Conservation (phyloP, 2,797 vertebrate genomes). For the Lepidocolaptes lacrymiger region DNA sequence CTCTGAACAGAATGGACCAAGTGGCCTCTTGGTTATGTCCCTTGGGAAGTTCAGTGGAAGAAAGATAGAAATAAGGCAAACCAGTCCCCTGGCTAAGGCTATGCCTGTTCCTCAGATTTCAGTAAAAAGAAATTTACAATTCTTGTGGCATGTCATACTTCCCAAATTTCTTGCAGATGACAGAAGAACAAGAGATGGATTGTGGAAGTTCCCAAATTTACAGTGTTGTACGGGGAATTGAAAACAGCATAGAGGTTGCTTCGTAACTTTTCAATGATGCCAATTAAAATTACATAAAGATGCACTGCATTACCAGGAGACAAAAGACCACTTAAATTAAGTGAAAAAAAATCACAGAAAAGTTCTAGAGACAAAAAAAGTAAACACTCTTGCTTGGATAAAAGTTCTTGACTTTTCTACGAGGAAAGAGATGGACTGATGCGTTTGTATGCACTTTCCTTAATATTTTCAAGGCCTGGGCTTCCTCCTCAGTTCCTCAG, state of each 20-base stretch:
- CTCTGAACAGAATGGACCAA: background rate
- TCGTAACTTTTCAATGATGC: background rate
- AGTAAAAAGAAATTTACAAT: background rate
- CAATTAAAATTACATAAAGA: background rate
- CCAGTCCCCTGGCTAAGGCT: background rate
- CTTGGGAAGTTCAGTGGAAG: background rate
- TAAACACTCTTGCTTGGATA: background rate
- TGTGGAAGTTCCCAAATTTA: background rate
- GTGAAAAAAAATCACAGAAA: background rate
- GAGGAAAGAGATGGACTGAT: background rate
- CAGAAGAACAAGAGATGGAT: background rate
- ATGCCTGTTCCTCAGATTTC: background rate
- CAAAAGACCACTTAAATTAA: background rate
- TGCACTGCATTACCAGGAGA: background rate
- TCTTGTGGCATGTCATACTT: background rate
- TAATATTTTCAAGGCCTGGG: background rate
- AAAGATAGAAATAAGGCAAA: background rate
- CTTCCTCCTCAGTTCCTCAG: background rate
- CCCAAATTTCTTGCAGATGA: background rate
- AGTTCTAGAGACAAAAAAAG: background rate
- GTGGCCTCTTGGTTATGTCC: background rate
- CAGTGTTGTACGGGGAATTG: fast-evolving
- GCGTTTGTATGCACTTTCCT: background rate
- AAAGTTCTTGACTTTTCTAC: background rate
- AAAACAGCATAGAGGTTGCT: background rate